Base-by-base conservation (phyloP, 2,113 vertebrate species). In the Colaptes auratus region DNA sequence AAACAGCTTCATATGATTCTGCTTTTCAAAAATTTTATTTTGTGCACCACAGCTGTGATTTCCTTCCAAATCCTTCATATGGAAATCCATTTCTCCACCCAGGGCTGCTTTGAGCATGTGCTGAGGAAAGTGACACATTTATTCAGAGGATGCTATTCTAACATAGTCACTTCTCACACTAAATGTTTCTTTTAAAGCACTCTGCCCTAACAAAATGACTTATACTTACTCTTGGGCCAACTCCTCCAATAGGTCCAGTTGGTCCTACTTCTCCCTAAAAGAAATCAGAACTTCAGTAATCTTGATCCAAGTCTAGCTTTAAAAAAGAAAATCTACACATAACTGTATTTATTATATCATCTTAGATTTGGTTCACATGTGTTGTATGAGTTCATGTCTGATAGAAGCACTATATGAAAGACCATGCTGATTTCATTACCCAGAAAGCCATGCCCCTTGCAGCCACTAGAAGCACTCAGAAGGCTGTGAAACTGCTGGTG, bases 191-290 rank as follows among this genome's bases (percentile, higher is more conserved):
- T 80, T 59, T 60, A 70, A 83, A 83, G n/a, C 24, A 36, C 7
- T 28, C 35, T 75, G 13, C 28, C 17, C 17, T 65, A 71, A 35
- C 5, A 36, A 76, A 81, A 78, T 58, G 46, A 73, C 36, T 83
- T 46, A 72, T 90, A 98, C 99, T 97, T 98, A 99, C 99, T 96
- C 93, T 97, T 82, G 98, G 98, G 79, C 99, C 99, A 1, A 97
- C 64, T 66, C 94, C 97, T 95, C 99, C 99, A 90, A 96, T 93
- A 78, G 98, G 98, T 96, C 99, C 99, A 59, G 96, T 30, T 81
- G 98, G 98, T 97, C 99, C 99, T 97, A 99, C 98, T 93, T 99
- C 99, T 85, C 99, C 99, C 99, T 99, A 97, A 94, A 97, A 90
- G 86, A 95, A 86, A 97, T 65, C 13, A 95, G n/a, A 70, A 74